Evolutionary conservation across 2,797 vertebrate species (phyloP), one percentile per base, ranked within the genome.

Genomic region (Cynodonichthys magdalenae): DNA sequence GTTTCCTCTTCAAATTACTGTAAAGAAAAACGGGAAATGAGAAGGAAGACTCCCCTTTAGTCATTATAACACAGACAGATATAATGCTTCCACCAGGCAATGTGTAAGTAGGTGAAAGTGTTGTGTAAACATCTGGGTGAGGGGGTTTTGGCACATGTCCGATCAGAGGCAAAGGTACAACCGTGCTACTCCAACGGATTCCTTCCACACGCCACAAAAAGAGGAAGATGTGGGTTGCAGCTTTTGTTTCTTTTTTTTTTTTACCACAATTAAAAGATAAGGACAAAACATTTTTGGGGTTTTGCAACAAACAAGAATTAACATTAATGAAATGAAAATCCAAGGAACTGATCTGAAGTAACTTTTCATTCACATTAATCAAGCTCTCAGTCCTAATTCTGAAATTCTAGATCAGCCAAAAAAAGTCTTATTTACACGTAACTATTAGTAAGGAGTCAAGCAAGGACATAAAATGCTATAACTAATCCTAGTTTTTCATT

Each of bases 101-200:
- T 53, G 20, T 44, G 55, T 44, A 81, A 88, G 74, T 90, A 69
- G 88, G 90, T 77, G 81, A 93, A 81, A 85, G 86, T 61, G 66
- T 57, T 73, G 56, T 46, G 61, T 62, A 85, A 87, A 84, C 66
- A 82, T 79, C 67, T 66, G 44, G 47, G 54, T 60, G 41, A 56
- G 31, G 49, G 59, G 17, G 51, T 67, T 69, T 77, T 80, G 76
- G 75, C 56, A 27, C 19, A 15, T 1, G 14, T 73, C 77, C 80
- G 87, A 82, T 65, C 45, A 57, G 74, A 71, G 80, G 64, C 77
- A 88, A 81, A 85, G 73, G 67, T 59, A 54, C 8, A 42, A 19
- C 24, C 57, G 20, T n/a, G 19, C 14, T 31, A 31, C 41, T 61
- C 5, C 20, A 53, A 86, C 50, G 61, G 59, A 89, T 87, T 89